Evolutionary conservation across 1,140 invertebrate genomes (phyloP).

Genomic region (Diabrotica virgifera): DNA sequence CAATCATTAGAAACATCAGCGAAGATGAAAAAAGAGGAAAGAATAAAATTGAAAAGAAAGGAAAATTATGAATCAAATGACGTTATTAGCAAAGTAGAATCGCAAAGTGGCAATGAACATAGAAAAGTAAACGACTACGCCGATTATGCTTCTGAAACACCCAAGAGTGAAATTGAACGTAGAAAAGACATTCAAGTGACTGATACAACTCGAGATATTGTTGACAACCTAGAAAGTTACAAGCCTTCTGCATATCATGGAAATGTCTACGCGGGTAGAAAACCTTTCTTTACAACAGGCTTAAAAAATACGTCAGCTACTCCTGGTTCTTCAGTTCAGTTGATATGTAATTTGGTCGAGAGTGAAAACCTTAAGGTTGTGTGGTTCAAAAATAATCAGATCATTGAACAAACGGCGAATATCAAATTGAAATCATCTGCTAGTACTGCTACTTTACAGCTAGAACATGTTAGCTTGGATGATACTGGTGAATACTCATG

Average conservation of each 20-base stretch:
- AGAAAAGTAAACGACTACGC: background rate
- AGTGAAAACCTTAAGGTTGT: constrained; percentile 73
- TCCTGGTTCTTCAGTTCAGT: constrained; percentile 67
- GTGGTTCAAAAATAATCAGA: constrained; percentile 78
- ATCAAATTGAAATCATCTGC: constrained; percentile 54
- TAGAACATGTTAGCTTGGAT: constrained; percentile 59
- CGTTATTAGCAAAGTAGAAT: constrained; percentile 26
- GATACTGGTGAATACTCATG: constrained; percentile 76
- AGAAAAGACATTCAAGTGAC: background rate
- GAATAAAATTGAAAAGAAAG: constrained; percentile 8
- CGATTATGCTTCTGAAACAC: constrained; percentile 15
- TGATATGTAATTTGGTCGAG: constrained; percentile 85
- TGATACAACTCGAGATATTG: constrained; percentile 7
- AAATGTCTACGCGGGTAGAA: constrained; percentile 47
- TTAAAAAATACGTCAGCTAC: constrained; percentile 74
- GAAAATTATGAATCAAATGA: constrained; percentile 14
- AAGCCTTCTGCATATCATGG: constrained; percentile 35
- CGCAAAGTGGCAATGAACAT: constrained; percentile 24
- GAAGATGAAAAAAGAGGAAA: background rate
- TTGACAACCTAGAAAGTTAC: constrained; percentile 25
- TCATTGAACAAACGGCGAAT: constrained; percentile 32
- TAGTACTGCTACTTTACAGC: constrained; percentile 73
- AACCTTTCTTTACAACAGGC: constrained; percentile 78
- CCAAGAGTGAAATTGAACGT: background rate
- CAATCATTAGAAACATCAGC: background rate